These are phyloP conservation scores for Notolabrus celidotus DNA, from an alignment of 2,797 vertebrate genomes.

Conservation along the genomic window DNA sequence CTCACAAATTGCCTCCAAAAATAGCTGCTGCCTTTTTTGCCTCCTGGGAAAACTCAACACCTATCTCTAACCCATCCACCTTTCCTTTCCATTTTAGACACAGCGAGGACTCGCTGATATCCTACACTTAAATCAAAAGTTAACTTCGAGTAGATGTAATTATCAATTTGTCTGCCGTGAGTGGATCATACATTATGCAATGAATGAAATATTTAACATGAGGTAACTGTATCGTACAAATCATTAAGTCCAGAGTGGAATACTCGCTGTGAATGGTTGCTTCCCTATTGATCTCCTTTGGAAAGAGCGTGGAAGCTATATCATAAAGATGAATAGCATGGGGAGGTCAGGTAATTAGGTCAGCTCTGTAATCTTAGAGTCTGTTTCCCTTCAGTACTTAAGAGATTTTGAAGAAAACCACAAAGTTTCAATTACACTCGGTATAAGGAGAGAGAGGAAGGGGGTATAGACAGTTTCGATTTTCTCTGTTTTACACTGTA, in stretches of 20 bases:
- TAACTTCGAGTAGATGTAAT: background rate
- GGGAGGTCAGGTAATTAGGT: slow-evolving; percentile 58
- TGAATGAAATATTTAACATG: slow-evolving; percentile 40
- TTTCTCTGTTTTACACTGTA: slow-evolving; percentile 22
- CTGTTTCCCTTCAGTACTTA: slow-evolving; percentile 25
- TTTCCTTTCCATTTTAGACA: slow-evolving; percentile 17
- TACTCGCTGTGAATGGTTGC: slow-evolving; percentile 19
- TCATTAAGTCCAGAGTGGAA: slow-evolving; percentile 20
- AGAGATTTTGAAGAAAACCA: slow-evolving; percentile 38
- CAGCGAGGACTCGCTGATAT: slow-evolving; percentile 23
- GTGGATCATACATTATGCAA: slow-evolving; percentile 15
- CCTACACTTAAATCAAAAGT: slow-evolving; percentile 25
- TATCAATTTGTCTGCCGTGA: slow-evolving; percentile 18
- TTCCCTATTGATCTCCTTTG: slow-evolving; percentile 58
- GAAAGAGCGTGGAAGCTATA: slow-evolving; percentile 41
- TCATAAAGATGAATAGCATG: slow-evolving; percentile 52
- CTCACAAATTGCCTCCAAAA: slow-evolving; percentile 22
- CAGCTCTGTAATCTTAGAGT: slow-evolving; percentile 48
- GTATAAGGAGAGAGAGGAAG: slow-evolving; percentile 27
- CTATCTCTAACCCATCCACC: slow-evolving; percentile 20
- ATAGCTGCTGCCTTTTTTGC: slow-evolving; percentile 11
- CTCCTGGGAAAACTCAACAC: slow-evolving; percentile 37
- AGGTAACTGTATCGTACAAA: slow-evolving; percentile 20
- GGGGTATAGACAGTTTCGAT: slow-evolving; percentile 30
- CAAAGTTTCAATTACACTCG: slow-evolving; percentile 41